Evolutionary conservation across 2,797 vertebrate genomes (phyloP).

Genomic region (Parauchenoglanis punctatus): DNA sequence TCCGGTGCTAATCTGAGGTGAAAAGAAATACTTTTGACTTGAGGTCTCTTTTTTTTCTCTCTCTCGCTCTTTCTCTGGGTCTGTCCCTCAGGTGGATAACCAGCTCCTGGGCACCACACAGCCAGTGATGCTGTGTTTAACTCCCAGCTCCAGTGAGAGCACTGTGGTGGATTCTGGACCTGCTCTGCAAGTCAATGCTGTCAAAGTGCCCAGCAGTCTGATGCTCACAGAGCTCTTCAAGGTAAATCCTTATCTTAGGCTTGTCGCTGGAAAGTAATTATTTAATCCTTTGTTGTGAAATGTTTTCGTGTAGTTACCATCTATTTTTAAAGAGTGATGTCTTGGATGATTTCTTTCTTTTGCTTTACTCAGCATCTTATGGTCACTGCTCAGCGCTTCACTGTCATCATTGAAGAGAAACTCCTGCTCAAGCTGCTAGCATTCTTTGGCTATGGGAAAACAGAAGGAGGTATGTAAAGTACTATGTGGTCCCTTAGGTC

Average conservation of each 20-base stretch:
- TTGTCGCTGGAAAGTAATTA: background rate
- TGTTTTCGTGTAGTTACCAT: background rate
- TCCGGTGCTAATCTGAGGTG: background rate
- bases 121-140: constrained; percentile 90
- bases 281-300: background rate
- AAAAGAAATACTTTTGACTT: background rate
- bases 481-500: background rate
- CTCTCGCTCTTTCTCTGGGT: constrained; percentile 9
- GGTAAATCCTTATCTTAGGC: constrained; percentile 72
- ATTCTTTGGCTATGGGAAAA: constrained; percentile 90
- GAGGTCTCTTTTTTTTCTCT: background rate
- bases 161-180: constrained; percentile 78
- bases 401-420: constrained; percentile 95
- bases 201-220: constrained; percentile 92
- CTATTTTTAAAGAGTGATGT: background rate
- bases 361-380: constrained; percentile 85
- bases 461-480: constrained; percentile 82
- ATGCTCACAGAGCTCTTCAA: constrained; percentile 94
- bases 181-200: constrained; percentile 89
- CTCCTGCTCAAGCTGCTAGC: constrained; percentile 91
- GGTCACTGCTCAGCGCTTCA: constrained; percentile 90
- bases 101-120: constrained; percentile 93
- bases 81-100: constrained; percentile 86
- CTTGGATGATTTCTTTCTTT: constrained; percentile 19
- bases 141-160: constrained; percentile 79